A percentile compares a stretch with the other conserved stretches of the same genome.
Conservation (phyloP, 2,888 invertebrate genomes). For the Nyleta sp. region DNA sequence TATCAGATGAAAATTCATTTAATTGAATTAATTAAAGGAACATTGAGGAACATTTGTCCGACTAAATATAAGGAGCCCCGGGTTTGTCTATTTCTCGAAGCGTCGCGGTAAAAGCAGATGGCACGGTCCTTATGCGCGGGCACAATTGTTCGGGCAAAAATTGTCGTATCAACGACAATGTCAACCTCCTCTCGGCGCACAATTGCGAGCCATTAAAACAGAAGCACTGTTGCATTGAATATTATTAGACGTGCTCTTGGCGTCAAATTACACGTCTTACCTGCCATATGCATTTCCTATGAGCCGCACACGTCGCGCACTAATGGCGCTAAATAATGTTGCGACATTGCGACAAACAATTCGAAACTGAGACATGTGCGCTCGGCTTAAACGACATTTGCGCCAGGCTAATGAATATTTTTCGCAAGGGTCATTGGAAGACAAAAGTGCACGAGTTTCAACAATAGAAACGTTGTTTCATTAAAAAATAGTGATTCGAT, state of each 20-base stretch:
- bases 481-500: too few relatives aligned
- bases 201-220: conserved; percentile 49
- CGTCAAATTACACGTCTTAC: conserved; percentile 52
- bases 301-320: conserved; percentile 28
- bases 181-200: conserved; percentile 29
- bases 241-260: conserved; percentile 29
- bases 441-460: too few relatives aligned
- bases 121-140: neutral
- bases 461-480: too few relatives aligned
- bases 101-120: conserved; percentile 39
- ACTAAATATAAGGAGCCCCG: conserved; percentile 32
- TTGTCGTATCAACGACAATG: conserved; percentile 31
- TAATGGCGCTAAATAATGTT: conserved; percentile 43
- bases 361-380: conserved; percentile 9
- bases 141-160: conserved; percentile 29
- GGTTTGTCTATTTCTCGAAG: conserved; percentile 19
- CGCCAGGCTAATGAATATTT: too few relatives aligned
- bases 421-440: too few relatives aligned
- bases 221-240: conserved; percentile 23
- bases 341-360: conserved; percentile 30
- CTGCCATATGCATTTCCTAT: conserved; percentile 51
- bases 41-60: conserved; percentile 43
- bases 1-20: conserved; percentile 13
- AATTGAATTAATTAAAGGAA: conserved; percentile 53
- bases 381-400: conserved; percentile 1